Evolutionary conservation across 2,797 vertebrate species (phyloP), one percentile per base, ranked within the genome.

Genomic region (Heterohyrax brucei): DNA sequence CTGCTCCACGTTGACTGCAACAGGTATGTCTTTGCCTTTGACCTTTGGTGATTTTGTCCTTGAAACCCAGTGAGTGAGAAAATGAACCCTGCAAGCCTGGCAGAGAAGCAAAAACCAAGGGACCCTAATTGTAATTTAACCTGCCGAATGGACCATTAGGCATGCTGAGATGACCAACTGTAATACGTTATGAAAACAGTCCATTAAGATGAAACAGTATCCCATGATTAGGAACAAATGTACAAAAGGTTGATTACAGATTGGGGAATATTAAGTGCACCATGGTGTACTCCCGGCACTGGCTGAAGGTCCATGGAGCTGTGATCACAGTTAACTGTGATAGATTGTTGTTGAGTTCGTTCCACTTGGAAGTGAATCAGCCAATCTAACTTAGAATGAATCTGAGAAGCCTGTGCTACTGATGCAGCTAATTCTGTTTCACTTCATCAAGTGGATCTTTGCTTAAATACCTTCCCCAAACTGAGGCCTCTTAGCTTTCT

Each of bases 1-100:
- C 98, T 99, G 91, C 99, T 99, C 91, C 99, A 99, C 0, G 98
- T 99, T 0, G 99, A 99, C 98, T 99, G 99, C 97, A 99, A 99
- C 98, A 99, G 99, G 99, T 99, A 99, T 97, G 97, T 79, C 53
- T 97, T 92, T 61, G 94, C 10, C 21, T 94, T 79, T 76, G 53
- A 10, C 64, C 18, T 28, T 79, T 33, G 16, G 0, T 28, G 66
- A 64, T 46, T 68, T 61, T 94, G 83, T 30, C 95, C 93, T 97
- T 96, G 97, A 95, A 95, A 79, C 70, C 0, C 0, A 82, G 76
- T 13, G 24, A 3, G 50, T 48, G 66, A 1, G 7, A 77, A 64
- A 61, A 48, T 33, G 86, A 39, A 7, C 8, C 26, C 66, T 91
- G 24, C 22, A 64, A 78, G 79, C 30, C 72, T 77, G 82, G 5